Evolutionary conservation across 2,797 vertebrate species (phyloP), one percentile per base, ranked within the genome.

Genomic region (Rousettus madagascariensis): DNA sequence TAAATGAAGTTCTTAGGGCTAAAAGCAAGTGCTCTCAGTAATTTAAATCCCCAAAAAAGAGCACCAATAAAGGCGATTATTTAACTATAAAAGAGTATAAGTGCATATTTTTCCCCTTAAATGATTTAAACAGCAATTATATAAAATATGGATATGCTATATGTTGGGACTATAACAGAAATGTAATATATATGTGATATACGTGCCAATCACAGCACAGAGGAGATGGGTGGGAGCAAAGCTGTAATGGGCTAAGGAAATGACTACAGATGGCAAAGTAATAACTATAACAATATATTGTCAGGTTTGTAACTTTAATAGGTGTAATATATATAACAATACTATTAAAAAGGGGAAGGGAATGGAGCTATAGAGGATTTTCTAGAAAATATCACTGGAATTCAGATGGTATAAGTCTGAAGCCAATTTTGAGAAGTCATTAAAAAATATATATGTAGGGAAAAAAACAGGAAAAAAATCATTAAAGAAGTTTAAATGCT

Each of bases 401-500:
- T 72, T 95, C 77, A 69, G 57, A n/a, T 80, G 80, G 38, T 75
- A 51, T 89, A 95, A 96, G 77, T 63, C 36, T 65, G 66, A 94
- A 86, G 49, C 77, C 86, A 51, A 86, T 86, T 89, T 49, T 72
- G 59, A 3, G 85, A 95, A 87, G 11, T 66, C 28, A 71, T 20
- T 72, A 53, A 57, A 82, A 83, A 49, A 8, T 41, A 1, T 79
- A 46, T 75, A 59, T 49, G 51, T 65, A 65, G 59, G 57, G 26
- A 30, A 30, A 61, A 61, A 61, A 61, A 61, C 28, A 61, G 12
- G 59, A 61, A 61, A 61, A 66, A 63, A 53, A 77, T 94, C 63
- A 77, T 83, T 87, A 49, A 77, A 86, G 38, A 84, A 57, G 59
- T 88, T 61, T 68, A 89, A 91, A 71, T 84, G 15, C 17, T 41